These are phyloP conservation scores for Trichosurus vulpecula DNA, from an alignment of 2,797 vertebrate genomes.

Conservation along the genomic window DNA sequence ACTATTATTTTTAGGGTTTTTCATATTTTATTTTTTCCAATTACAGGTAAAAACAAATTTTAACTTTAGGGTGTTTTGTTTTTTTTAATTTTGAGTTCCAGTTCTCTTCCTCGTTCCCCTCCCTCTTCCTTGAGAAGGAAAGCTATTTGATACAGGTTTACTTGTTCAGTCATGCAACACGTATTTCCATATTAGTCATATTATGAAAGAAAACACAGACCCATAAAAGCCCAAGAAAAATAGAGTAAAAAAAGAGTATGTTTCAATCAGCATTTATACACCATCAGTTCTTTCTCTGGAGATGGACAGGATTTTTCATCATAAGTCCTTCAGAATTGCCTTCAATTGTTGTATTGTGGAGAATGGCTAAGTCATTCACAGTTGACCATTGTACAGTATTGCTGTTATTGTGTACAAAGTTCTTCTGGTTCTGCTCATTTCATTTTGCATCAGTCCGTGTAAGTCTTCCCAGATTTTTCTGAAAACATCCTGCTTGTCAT, in stretches of 20 bases:
- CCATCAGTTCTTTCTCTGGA: not conserved
- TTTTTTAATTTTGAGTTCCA: not conserved
- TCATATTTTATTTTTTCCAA: not conserved
- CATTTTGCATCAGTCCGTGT: not conserved
- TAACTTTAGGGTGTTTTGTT: not conserved
- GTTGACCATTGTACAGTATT: too few relatives aligned
- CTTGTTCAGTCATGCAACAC: not conserved
- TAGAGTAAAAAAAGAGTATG: not conserved
- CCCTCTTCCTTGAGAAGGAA: not conserved
- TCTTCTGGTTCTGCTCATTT: not conserved
- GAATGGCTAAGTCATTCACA: not conserved
- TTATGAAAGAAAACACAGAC: not conserved
- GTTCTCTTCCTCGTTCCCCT: not conserved
- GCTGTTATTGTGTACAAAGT: too few relatives aligned
- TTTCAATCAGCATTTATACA: not conserved
- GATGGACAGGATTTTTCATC: not conserved
- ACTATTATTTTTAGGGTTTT: not conserved
- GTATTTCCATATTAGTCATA: not conserved
- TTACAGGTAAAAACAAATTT: not conserved
- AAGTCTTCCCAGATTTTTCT: not conserved
- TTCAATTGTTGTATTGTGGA: not conserved
- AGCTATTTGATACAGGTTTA: not conserved
- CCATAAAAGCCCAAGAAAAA: too few relatives aligned
- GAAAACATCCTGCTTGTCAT: not conserved
- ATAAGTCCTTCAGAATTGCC: not conserved